Base-by-base conservation (phyloP, 2,113 vertebrate species). In the Protobothrops mucrosquamatus region DNA sequence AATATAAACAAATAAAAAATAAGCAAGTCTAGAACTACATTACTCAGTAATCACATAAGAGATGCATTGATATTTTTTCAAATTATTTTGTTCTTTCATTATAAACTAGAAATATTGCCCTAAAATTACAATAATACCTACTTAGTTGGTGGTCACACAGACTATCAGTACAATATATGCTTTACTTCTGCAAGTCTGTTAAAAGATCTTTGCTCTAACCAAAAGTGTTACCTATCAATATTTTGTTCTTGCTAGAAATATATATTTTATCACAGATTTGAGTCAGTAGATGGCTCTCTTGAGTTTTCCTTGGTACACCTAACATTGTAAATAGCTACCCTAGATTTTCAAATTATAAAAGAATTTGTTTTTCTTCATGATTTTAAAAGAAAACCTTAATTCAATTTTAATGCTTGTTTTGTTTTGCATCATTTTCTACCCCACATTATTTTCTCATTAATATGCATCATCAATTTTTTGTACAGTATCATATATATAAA, bases 281-380 rank as follows among this genome's bases (percentile, higher is more conserved):
- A 98, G 98, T 99, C 99, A 98, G 98, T 98, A 99, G 99, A 99
- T 99, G 99, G 99, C 99, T 98, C 99, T 99, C 98, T 99, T 98
- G 99, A 98, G 98, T 99, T 98, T 99, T 97, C 97, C 97, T 98
- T 97, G 94, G 56, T 95, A 95, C 96, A 96, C 89, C 95, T 97
- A 96, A 91, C 24, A 94, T 94, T 93, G 96, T 97, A 98, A 97
- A 98, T 97, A 98, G 96, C 95, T 89, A 95, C 94, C 94, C 91
- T 92, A 94, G 24, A 51, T 97, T 97, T 97, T 55, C 89, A 93
- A 93, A 91, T 96, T 51, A 57, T 43, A 93, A 97, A 88, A 94
- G 91, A 64, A 89, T 93, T 95, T 95, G 91, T 5, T 94, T 93
- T 90, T 91, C n/a, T 95, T 96, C 48, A 69, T 87, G 88, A 85